A percentile compares a stretch with the other conserved stretches of the same genome.
Conservation (phyloP, 92 coral and sea anemone genomes). For the Actinernus sp. region DNA sequence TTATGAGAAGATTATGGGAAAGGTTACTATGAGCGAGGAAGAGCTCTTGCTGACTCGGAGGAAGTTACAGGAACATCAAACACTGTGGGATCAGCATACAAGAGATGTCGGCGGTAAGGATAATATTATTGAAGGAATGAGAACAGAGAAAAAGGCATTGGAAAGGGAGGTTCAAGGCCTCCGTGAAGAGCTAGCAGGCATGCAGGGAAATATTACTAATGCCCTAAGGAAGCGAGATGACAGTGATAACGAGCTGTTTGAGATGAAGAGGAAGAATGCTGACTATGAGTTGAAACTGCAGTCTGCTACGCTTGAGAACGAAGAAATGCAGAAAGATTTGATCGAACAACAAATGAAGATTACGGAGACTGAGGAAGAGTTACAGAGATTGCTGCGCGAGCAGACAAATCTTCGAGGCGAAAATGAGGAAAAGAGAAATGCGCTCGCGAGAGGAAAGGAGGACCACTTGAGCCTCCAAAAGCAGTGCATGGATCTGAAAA, state of each 20-base stretch:
- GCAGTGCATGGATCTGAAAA: conserved; percentile 76
- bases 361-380: conserved; percentile 79
- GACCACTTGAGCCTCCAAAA: conserved; percentile 60
- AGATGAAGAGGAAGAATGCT: conserved; percentile 79
- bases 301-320: conserved; percentile 83
- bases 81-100: conserved; percentile 88
- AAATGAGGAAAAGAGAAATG: conserved; percentile 84
- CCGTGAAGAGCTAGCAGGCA: conserved; percentile 87
- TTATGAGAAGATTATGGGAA: conserved; percentile 59
- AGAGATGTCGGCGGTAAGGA: conserved; percentile 85
- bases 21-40: conserved; percentile 65
- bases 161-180: conserved; percentile 86
- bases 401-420: conserved; percentile 84
- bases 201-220: conserved; percentile 78
- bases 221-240: conserved; percentile 88
- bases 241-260: conserved; percentile 82
- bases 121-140: conserved; percentile 78
- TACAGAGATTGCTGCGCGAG: conserved; percentile 82
- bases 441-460: conserved; percentile 76
- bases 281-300: conserved; percentile 81
- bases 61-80: conserved; percentile 86
- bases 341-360: conserved; percentile 86
- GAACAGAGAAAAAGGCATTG: conserved; percentile 77
- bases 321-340: conserved; percentile 93
- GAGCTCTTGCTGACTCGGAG: conserved; percentile 71